Base-by-base conservation (phyloP, 2,888 invertebrate species). In the Caenorhabditis auriculariae region DNA sequence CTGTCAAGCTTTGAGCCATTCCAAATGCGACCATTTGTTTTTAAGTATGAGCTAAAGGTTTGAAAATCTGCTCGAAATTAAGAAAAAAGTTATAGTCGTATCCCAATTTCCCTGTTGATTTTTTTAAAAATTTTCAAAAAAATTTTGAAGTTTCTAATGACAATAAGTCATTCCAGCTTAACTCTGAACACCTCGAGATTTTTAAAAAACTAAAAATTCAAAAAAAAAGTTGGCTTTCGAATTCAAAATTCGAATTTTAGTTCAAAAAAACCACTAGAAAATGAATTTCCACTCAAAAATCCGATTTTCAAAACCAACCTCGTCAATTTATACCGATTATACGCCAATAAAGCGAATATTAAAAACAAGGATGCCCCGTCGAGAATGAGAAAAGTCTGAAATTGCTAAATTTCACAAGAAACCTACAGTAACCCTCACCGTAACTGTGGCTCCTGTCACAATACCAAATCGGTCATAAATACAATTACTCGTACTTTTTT, bases 401-500 rank as follows among this genome's bases (percentile, higher is more conserved):
- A 41, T n/a, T n/a, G n/a, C n/a, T n/a, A 41, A 41, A 41, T 19
- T 6, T 41, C 41, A 41, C n/a, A 6, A 41, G n/a, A 12, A 9
- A 41, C 21, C 7, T 41, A 5, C n/a, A n/a, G n/a, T 41, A 41
- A 9, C 17, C n/a, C 41, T 41, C 17, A 41, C 47, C 27, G 41
- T 41, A 45, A 59, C 50, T 24, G 54, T 12, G n/a, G 44, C 41
- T 32, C 17, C 23, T 2, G 59, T 53, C 0, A 59, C 24, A 21
- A 54, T 35, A 3, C 27, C 41, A 6, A 32, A 37, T 19, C 41
- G 38, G 23, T 59, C 59, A 23, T 54, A 59, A 9, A 54, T 17
- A 26, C 54, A 54, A 44, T 59, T 48, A 23, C 45, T 50, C 21
- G 49, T 54, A 0, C 50, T 50, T 35, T 49, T 37, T 21, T 54